phyloP scores from a whole-genome alignment of 2,113 vertebrate species.

The Chaetorhynchus papuensis region DNA sequence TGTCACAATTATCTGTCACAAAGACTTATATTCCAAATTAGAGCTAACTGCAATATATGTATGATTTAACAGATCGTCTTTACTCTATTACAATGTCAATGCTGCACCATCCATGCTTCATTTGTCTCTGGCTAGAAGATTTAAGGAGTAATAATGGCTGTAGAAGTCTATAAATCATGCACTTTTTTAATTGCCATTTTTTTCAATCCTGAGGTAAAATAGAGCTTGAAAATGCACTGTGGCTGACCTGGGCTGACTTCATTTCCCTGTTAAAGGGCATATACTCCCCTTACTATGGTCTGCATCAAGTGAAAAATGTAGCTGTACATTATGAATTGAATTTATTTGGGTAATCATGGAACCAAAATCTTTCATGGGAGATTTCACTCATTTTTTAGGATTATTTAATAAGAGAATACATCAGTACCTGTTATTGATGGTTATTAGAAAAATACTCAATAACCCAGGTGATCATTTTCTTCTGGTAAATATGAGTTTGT shows the following conservation, averaged over 20 bases:
- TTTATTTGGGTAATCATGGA: background rate
- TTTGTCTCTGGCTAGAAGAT: conserved; percentile 15
- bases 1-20: conserved; percentile 25
- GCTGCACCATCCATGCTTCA: background rate
- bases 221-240: background rate
- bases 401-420: background rate
- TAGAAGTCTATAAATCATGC: background rate
- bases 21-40: conserved; percentile 55
- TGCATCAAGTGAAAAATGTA: background rate
- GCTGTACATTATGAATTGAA: background rate
- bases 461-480: background rate
- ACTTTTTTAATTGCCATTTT: background rate
- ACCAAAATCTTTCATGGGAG: background rate
- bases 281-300: background rate
- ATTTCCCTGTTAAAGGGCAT: background rate
- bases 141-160: conserved; percentile 4
- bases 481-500: background rate
- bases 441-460: background rate
- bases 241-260: background rate
- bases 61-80: conserved; percentile 36
- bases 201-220: background rate
- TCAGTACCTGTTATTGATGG: background rate
- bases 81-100: background rate
- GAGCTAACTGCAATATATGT: background rate
- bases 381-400: background rate